Percentiles rank a stretch among this genome's conserved stretches.
Evolutionary conservation across 2,113 vertebrate species (phyloP).

Genomic region (Cairina moschata): DNA sequence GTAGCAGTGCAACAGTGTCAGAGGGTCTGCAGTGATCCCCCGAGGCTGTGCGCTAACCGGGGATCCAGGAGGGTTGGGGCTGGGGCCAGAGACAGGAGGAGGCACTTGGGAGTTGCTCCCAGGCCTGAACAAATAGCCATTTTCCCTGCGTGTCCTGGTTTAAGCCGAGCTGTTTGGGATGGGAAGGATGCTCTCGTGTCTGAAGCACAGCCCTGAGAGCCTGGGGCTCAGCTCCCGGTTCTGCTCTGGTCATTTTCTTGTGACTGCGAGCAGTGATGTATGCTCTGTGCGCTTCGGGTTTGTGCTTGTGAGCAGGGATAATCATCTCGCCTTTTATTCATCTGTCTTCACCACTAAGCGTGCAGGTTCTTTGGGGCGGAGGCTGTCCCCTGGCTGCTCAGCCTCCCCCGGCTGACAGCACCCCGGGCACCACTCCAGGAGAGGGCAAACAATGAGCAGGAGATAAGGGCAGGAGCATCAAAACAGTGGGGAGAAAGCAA

Average conservation of each 20-base stretch:
- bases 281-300: not conserved
- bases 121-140: rapidly evolving
- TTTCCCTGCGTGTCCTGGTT: not conserved
- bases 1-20: not conserved
- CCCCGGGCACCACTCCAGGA: not conserved
- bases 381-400: not conserved
- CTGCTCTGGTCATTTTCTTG: not conserved
- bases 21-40: not conserved
- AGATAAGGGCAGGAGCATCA: not conserved
- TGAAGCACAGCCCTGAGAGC: not conserved
- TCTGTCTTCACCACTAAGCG: not conserved
- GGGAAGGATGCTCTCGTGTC: not conserved
- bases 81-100: not conserved
- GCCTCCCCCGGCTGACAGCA: not conserved
- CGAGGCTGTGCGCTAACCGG: rapidly evolving
- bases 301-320: not conserved
- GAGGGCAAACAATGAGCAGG: not conserved
- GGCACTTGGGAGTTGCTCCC: not conserved
- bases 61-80: rapidly evolving
- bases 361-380: not conserved
- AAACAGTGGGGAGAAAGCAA: not conserved
- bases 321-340: not conserved
- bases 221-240: not conserved
- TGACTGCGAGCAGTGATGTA: not conserved
- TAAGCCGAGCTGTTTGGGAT: not conserved